Conservation (phyloP, 2,113 vertebrate genomes). For the Elephas maximus region DNA sequence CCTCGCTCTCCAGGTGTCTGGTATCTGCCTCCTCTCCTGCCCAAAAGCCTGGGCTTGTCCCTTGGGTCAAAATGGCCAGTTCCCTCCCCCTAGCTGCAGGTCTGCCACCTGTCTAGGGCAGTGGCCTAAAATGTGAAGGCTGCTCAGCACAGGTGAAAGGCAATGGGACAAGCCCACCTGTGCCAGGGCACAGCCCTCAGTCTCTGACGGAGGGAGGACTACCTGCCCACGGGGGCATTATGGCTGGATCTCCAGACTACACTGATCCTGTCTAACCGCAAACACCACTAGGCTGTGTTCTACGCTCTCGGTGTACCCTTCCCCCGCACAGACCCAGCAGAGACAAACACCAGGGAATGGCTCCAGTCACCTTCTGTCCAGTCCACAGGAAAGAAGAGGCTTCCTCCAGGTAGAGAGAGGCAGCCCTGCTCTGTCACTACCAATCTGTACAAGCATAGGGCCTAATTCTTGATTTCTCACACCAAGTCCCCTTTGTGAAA, state of each 20-base stretch:
- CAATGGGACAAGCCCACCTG: background rate
- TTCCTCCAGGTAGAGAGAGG: background rate
- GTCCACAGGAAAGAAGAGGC: background rate
- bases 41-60: background rate
- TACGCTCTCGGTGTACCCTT: accelerated
- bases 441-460: slow-evolving; percentile 7
- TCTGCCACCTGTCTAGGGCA: background rate
- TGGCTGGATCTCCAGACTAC: background rate
- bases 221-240: background rate
- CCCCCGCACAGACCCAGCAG: background rate
- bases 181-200: background rate
- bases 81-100: background rate
- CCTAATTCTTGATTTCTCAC: background rate
- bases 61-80: background rate
- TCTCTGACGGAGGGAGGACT: background rate
- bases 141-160: background rate
- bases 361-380: background rate
- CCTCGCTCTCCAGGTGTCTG: too few relatives aligned
- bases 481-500: background rate
- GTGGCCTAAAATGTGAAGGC: background rate
- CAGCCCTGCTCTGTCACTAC: background rate
- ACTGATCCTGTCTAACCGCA: background rate
- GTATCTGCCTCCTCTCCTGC: background rate
- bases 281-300: background rate
- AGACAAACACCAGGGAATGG: background rate